These are phyloP conservation scores for Anastatus disparis DNA, from an alignment of 1,140 invertebrate species.

Conservation along the genomic window DNA sequence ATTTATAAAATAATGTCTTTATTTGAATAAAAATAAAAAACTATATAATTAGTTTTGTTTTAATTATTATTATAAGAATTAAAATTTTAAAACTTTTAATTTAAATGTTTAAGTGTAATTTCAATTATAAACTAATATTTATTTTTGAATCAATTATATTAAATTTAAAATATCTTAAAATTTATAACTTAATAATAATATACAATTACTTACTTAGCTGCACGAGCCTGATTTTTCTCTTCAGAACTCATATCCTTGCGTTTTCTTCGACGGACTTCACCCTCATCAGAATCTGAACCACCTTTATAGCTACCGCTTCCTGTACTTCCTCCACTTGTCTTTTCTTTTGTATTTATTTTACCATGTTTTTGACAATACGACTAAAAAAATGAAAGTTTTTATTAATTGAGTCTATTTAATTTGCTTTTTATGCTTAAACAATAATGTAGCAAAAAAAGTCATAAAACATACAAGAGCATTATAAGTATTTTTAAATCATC, in stretches of 20 bases:
- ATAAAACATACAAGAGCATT: too few species aligned
- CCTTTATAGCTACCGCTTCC: constrained; percentile 65
- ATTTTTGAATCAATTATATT: background rate
- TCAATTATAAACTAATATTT: too few species aligned
- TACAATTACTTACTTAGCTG: constrained; percentile 70
- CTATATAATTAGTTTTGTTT: too few species aligned
- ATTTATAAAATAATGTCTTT: too few species aligned
- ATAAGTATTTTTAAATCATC: background rate
- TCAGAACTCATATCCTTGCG: constrained; percentile 91
- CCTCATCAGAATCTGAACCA: constrained; percentile 79
- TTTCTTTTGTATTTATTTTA: constrained; percentile 88
- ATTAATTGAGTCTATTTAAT: too few species aligned
- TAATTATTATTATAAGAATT: too few species aligned
- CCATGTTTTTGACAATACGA: constrained; percentile 97
- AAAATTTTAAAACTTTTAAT: too few species aligned
- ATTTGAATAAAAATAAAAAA: too few species aligned
- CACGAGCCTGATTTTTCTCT: constrained; percentile 87
- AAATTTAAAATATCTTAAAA: background rate
- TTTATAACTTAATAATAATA: background rate
- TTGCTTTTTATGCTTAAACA: too few species aligned
- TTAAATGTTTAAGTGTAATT: too few species aligned
- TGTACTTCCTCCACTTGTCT: constrained; percentile 68
- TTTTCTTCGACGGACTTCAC: constrained; percentile 77
- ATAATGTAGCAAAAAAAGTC: too few species aligned
- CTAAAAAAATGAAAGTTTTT: too few species aligned